These are phyloP conservation scores for Eilema depressum DNA, from an alignment of 2,888 invertebrate species.

Conservation along the genomic window DNA sequence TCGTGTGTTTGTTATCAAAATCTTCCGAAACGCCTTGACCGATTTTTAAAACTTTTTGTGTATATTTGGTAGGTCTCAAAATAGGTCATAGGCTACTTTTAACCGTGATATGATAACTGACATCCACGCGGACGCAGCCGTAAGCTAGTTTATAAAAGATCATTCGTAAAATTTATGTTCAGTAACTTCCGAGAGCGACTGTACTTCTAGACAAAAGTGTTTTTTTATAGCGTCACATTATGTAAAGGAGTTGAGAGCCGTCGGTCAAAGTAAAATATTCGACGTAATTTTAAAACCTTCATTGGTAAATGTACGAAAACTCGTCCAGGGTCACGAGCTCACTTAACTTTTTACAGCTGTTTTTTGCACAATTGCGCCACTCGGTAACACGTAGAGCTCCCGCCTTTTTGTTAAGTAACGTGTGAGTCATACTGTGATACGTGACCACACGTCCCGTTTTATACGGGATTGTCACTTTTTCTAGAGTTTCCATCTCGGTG, in stretches of 20 bases:
- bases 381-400: slow-evolving; percentile 40
- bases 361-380: slow-evolving; percentile 56
- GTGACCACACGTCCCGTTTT: not conserved
- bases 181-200: not conserved
- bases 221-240: not conserved
- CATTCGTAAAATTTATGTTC: not conserved
- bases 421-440: slow-evolving; percentile 39
- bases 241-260: not conserved
- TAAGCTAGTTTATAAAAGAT: too few species aligned
- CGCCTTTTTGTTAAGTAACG: slow-evolving; percentile 45
- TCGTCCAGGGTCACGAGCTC: slow-evolving; percentile 56
- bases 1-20: too few species aligned
- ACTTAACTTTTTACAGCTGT: slow-evolving; percentile 62
- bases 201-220: not conserved
- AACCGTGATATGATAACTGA: too few species aligned
- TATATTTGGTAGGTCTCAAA: too few species aligned
- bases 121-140: too few species aligned
- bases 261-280: not conserved
- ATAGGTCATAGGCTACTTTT: too few species aligned
- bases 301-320: slow-evolving; percentile 20
- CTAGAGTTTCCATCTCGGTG: too few species aligned
- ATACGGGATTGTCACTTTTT: not conserved
- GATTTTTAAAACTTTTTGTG: too few species aligned
- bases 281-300: not conserved
- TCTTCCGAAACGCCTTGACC: too few species aligned